phyloP scores from a whole-genome alignment of 2,888 invertebrate species.

The Eupeodes latifasciatus region DNA sequence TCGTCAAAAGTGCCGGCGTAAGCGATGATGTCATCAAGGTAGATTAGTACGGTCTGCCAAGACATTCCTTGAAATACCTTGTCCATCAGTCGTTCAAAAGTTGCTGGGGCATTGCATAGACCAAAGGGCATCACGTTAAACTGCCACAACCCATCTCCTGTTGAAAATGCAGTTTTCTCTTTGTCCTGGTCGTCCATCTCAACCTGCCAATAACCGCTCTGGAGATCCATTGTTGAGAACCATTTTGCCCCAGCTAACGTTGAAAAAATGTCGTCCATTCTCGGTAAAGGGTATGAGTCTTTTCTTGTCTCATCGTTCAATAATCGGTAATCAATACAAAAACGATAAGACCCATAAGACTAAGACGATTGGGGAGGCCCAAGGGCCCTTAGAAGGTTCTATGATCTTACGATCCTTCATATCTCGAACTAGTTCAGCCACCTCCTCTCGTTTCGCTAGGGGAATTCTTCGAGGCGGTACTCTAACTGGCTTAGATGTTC shows the following conservation, averaged over 20 bases:
- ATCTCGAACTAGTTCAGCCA: slow-evolving; percentile 26
- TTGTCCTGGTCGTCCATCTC: slow-evolving; percentile 58
- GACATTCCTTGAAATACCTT: slow-evolving; percentile 42
- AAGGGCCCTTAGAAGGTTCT: slow-evolving; percentile 49
- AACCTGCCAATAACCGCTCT: slow-evolving; percentile 72
- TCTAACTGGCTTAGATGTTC: slow-evolving; percentile 13
- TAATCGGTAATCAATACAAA: slow-evolving; percentile 33
- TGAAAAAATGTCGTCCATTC: slow-evolving; percentile 72
- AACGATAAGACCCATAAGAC: slow-evolving; percentile 24
- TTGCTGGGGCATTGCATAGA: slow-evolving; percentile 69
- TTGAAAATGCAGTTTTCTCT: slow-evolving; percentile 78
- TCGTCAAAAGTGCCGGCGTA: slow-evolving; percentile 56
- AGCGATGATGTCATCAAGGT: slow-evolving; percentile 74
- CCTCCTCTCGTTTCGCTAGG: slow-evolving; percentile 41
- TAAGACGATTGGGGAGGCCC: slow-evolving; percentile 40
- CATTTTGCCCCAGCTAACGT: slow-evolving; percentile 69
- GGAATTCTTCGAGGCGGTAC: slow-evolving; percentile 29
- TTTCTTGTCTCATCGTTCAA: slow-evolving; percentile 32
- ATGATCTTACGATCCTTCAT: slow-evolving; percentile 42
- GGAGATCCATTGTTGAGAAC: slow-evolving; percentile 75
- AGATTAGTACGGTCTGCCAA: slow-evolving; percentile 72
- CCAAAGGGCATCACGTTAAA: slow-evolving; percentile 78
- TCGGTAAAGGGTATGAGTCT: slow-evolving; percentile 27
- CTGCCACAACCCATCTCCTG: slow-evolving; percentile 75
- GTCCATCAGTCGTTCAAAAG: slow-evolving; percentile 76